phyloP scores from a whole-genome alignment of 2,113 vertebrate species.

The Pedetes capensis region DNA sequence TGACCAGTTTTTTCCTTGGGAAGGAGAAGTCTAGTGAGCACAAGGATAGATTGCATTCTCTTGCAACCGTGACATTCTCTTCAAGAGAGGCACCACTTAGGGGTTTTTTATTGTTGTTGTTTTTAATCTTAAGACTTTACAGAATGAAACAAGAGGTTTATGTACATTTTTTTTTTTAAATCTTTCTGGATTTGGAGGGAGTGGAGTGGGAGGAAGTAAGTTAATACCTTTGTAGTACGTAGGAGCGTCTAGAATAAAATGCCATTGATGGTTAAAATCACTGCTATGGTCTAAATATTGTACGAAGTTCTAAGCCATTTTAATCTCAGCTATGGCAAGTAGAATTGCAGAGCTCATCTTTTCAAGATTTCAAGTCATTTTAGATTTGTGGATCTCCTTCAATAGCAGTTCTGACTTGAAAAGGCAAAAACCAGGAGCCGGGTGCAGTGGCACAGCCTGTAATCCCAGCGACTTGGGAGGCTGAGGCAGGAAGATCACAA shows the following conservation, averaged over 20 bases:
- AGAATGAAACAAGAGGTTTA: constrained; percentile 15
- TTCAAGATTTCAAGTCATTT: not conserved
- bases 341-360: not conserved
- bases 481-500: too few relatives aligned
- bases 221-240: constrained; percentile 34
- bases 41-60: not conserved
- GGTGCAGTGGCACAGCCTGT: too few relatives aligned
- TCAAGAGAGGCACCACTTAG: not conserved
- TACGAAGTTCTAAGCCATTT: not conserved
- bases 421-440: too few relatives aligned
- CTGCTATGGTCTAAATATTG: not conserved
- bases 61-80: not conserved
- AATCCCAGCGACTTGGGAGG: too few relatives aligned
- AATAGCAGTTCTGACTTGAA: not conserved
- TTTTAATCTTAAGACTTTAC: not conserved
- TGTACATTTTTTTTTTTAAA: not conserved
- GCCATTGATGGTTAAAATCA: not conserved
- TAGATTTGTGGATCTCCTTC: not conserved
- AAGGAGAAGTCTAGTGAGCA: constrained; percentile 13
- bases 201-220: not conserved
- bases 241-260: constrained; percentile 57
- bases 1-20: not conserved
- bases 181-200: not conserved
- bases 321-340: not conserved
- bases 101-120: too few relatives aligned